Evolutionary conservation across 2,113 vertebrate species (phyloP).

Genomic region (Phocoena sinus): DNA sequence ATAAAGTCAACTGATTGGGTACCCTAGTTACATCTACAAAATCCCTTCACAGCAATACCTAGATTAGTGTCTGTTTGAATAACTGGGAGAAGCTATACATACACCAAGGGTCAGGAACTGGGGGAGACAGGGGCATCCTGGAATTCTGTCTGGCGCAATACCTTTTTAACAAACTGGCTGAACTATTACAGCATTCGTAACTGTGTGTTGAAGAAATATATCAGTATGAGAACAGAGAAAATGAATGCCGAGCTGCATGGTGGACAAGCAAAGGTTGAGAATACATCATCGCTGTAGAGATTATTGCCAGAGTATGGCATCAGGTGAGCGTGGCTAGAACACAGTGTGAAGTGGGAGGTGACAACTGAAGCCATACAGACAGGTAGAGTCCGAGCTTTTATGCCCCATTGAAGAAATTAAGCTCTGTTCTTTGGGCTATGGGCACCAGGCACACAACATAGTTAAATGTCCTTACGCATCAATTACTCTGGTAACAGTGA

Average conservation of each 20-base stretch:
- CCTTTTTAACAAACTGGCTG: neutral
- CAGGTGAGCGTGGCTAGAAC: neutral
- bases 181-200: neutral
- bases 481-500: neutral
- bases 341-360: neutral
- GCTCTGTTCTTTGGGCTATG: neutral
- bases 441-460: neutral
- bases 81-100: neutral
- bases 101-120: neutral
- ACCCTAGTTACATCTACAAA: neutral
- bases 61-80: neutral
- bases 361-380: fast-evolving
- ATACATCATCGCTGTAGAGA: fast-evolving
- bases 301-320: too few species aligned
- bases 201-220: neutral
- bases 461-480: neutral
- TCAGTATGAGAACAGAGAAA: neutral
- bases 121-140: neutral
- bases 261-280: neutral
- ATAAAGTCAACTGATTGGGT: neutral
- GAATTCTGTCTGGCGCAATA: neutral
- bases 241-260: neutral
- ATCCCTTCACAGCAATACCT: neutral
- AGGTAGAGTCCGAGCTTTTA: neutral
- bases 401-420: neutral